These are phyloP conservation scores for Scelioninae gen. 2 DNA, from an alignment of 2,888 invertebrate species.

Conservation along the genomic window DNA sequence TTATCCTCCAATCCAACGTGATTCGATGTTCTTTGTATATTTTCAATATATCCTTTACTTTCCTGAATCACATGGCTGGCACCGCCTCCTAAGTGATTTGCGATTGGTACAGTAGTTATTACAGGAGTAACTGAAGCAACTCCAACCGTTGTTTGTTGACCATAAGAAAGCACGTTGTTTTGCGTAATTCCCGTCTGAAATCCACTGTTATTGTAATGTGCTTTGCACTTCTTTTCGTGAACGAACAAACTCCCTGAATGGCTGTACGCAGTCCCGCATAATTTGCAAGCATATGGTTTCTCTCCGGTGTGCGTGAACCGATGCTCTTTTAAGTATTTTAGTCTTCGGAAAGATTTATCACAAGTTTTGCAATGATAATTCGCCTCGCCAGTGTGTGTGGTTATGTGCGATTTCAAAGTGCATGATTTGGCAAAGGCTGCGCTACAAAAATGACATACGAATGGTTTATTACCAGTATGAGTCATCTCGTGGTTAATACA, in stretches of 20 bases:
- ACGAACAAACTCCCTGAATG: conserved; percentile 74
- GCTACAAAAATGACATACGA: conserved; percentile 71
- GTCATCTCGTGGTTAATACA: conserved; percentile 72
- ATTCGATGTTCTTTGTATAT: conserved; percentile 25
- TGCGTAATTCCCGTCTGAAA: conserved; percentile 59
- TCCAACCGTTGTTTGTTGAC: conserved; percentile 32
- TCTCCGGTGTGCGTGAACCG: conserved; percentile 74
- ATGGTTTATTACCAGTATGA: conserved; percentile 71
- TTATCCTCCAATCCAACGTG: conserved; percentile 41
- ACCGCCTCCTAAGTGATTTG: conserved; percentile 29
- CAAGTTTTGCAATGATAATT: conserved; percentile 73
- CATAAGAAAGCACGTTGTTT: conserved; percentile 57
- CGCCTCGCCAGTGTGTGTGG: conserved; percentile 72
- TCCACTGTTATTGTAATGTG: conserved; percentile 66
- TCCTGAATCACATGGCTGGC: conserved; percentile 9
- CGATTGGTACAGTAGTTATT: conserved; percentile 60
- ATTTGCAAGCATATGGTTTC: conserved; percentile 74
- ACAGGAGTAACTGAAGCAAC: conserved; percentile 50
- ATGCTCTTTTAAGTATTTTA: conserved; percentile 74
- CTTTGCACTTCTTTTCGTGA: conserved; percentile 73
- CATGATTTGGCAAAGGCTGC: conserved; percentile 72
- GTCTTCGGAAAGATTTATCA: conserved; percentile 70
- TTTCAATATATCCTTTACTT: conserved; percentile 16
- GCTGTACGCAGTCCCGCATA: conserved; percentile 74
- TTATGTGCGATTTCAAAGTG: conserved; percentile 71